Conservation (phyloP, 1,140 invertebrate genomes). For the Tribolium castaneum region DNA sequence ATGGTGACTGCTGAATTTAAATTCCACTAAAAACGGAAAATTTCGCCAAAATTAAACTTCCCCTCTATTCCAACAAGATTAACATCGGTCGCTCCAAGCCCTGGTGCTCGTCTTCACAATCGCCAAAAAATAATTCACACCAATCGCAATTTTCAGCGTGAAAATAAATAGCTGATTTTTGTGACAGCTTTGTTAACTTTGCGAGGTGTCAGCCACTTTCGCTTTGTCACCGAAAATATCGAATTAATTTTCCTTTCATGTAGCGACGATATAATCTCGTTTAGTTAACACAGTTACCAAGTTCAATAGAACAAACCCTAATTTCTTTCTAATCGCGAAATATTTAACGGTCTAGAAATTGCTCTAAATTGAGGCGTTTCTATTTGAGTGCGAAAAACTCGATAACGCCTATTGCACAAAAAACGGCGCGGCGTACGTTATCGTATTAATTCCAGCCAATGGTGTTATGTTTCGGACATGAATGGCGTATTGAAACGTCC, state of each 20-base stretch:
- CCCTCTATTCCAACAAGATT: constrained; percentile 1
- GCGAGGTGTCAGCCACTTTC: not conserved
- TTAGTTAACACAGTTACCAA: constrained; percentile 16
- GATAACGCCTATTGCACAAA: not conserved
- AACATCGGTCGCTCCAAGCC: constrained; percentile 2
- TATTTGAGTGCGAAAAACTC: not conserved
- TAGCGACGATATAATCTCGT: not conserved
- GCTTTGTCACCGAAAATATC: not conserved
- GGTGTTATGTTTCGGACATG: not conserved
- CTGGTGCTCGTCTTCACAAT: not conserved
- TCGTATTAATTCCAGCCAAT: constrained; percentile 22
- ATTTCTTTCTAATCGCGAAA: constrained; percentile 17
- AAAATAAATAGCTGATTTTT: not conserved
- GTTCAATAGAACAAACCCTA: constrained; percentile 11
- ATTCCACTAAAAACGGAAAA: constrained; percentile 25
- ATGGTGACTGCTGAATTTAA: constrained; percentile 22
- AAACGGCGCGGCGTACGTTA: not conserved
- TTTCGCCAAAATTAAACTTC: constrained; percentile 26
- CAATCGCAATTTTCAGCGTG: too few species aligned
- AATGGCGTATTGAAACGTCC: constrained; percentile 16
- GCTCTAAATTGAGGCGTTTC: not conserved
- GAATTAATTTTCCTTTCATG: constrained; percentile 29
- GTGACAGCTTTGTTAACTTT: not conserved
- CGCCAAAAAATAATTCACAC: constrained; percentile 24
- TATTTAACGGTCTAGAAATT: constrained; percentile 29